These are phyloP conservation scores for Heteromormyrus szaboi DNA, from an alignment of 2,797 vertebrate genomes.

Conservation along the genomic window DNA sequence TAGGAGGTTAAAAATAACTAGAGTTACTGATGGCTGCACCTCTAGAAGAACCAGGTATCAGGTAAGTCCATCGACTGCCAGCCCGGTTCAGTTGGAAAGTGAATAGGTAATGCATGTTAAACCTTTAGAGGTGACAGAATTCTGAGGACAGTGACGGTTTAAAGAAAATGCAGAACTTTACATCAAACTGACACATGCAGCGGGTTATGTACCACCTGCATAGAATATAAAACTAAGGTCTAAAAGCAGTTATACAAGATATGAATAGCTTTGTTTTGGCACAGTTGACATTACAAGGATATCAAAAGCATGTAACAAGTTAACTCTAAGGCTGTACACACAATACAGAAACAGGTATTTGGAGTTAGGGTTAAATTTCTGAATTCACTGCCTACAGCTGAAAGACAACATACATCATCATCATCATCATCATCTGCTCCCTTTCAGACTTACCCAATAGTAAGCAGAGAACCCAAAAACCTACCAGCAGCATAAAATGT, in stretches of 20 bases:
- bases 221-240: neutral
- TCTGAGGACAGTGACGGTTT: neutral
- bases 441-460: conserved; percentile 35
- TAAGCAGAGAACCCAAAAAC: conserved; percentile 20
- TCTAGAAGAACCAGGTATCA: neutral
- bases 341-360: neutral
- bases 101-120: neutral
- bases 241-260: neutral
- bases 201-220: neutral
- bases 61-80: neutral
- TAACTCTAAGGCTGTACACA: neutral
- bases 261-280: neutral
- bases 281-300: conserved; percentile 1
- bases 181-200: neutral
- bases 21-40: neutral
- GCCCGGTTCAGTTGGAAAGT: neutral
- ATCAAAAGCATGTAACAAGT: neutral
- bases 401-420: neutral
- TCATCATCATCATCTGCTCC: neutral
- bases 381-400: conserved; percentile 14
- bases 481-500: conserved; percentile 4
- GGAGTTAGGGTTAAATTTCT: neutral
- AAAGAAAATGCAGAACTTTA: neutral
- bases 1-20: neutral
- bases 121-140: neutral